A percentile compares a stretch with the other conserved stretches of the same genome.
Evolutionary conservation across 53 echinoderm and acorn worm species (phyloP).

Genomic region (Actinopyga echinites): DNA sequence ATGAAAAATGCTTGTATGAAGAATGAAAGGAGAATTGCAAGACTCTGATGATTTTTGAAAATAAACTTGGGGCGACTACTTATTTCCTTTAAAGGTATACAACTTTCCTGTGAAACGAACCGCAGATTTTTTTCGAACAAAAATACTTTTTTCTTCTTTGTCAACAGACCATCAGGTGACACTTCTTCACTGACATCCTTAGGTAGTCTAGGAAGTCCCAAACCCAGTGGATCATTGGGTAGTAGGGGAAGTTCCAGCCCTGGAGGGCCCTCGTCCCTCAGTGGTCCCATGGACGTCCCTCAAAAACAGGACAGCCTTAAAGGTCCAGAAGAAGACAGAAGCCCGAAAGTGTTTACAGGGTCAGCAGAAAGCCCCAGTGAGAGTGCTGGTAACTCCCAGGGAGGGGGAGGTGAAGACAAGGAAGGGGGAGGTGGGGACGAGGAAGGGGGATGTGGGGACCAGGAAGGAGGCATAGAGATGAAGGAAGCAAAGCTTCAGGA

Average conservation of each 20-base stretch:
- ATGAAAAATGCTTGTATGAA: no score
- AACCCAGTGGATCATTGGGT: slow-evolving; percentile 6
- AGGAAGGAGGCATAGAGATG: slow-evolving; percentile 1
- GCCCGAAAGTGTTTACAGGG: background rate
- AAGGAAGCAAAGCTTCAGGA: background rate
- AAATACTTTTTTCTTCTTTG: background rate
- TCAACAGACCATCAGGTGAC: background rate
- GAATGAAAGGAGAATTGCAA: no score
- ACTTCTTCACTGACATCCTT: slow-evolving; percentile 9
- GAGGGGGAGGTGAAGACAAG: slow-evolving; percentile 1
- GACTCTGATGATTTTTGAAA: no score
- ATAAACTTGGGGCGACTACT: no score
- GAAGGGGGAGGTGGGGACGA: background rate
- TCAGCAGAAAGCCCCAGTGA: background rate
- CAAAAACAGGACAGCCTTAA: background rate
- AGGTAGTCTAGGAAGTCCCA: slow-evolving; percentile 15
- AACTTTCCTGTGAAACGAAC: background rate
- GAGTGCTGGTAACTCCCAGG: background rate
- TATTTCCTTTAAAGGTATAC: no score
- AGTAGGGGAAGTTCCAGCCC: slow-evolving; percentile 24
- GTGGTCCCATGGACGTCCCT: background rate
- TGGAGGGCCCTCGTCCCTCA: background rate
- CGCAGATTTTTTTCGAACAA: background rate
- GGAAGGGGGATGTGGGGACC: background rate
- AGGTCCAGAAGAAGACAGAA: no score